These are phyloP conservation scores for Pterois miles DNA, from an alignment of 2,797 vertebrate genomes.

Conservation along the genomic window DNA sequence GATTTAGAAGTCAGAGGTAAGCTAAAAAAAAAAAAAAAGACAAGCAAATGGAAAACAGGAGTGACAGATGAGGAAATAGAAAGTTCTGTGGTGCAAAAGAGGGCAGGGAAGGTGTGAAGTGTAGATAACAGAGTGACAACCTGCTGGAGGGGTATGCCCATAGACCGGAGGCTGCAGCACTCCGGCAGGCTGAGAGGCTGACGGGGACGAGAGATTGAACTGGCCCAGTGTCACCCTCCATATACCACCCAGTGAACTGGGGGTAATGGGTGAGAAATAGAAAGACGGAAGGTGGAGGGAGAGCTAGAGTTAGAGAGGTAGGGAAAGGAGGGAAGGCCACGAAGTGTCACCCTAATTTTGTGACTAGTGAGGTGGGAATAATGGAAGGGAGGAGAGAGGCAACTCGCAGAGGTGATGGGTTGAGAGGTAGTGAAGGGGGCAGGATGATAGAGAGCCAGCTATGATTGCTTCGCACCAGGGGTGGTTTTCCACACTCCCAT, in stretches of 20 bases:
- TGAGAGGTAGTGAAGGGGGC: slow-evolving; percentile 57
- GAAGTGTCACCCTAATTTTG: slow-evolving; percentile 72
- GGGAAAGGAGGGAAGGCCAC: slow-evolving; percentile 26
- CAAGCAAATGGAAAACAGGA: slow-evolving; percentile 52
- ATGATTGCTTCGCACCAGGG: slow-evolving; percentile 74
- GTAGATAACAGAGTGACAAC: slow-evolving; percentile 57
- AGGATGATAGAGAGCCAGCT: slow-evolving; percentile 70
- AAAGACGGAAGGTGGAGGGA: slow-evolving; percentile 45
- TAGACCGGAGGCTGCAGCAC: slow-evolving; percentile 34
- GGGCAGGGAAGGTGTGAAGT: slow-evolving; percentile 35
- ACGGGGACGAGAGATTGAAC: slow-evolving; percentile 72
- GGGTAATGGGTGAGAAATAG: slow-evolving; percentile 78
- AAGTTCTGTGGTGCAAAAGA: slow-evolving; percentile 48
- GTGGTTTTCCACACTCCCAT: slow-evolving; percentile 69
- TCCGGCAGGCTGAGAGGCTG: slow-evolving; percentile 47
- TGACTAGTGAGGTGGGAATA: slow-evolving; percentile 78
- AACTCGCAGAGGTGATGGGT: slow-evolving; percentile 57
- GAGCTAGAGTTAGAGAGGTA: slow-evolving; percentile 7
- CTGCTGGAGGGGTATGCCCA: slow-evolving; percentile 31
- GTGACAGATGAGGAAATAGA: slow-evolving; percentile 66
- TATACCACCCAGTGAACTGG: slow-evolving; percentile 77
- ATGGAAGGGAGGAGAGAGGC: slow-evolving; percentile 56
- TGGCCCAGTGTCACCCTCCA: slow-evolving; percentile 78
- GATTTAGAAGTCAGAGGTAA: slow-evolving; percentile 36
- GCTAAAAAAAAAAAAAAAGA: slow-evolving; percentile 28